A percentile compares a stretch with the other conserved stretches of the same genome.
phyloP scores from a whole-genome alignment of 2,113 vertebrate genomes.

The Microcebus griseorufus region DNA sequence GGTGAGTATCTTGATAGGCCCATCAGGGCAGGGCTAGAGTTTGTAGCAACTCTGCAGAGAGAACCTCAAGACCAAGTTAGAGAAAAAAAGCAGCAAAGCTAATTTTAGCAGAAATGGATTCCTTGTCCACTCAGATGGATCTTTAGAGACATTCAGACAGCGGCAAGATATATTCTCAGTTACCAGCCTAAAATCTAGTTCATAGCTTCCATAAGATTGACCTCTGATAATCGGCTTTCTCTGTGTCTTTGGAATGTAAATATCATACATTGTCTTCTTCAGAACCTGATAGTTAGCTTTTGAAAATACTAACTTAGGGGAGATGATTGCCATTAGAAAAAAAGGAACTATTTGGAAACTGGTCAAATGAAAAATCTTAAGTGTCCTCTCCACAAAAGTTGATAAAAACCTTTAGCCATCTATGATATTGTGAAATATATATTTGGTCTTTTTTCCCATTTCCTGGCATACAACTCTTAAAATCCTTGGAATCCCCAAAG shows the following conservation, averaged over 20 bases:
- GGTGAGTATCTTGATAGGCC: neutral
- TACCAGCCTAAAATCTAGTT: neutral
- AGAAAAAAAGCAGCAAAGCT: neutral
- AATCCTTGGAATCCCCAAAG: too few species aligned
- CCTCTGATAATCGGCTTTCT: neutral
- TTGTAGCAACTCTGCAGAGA: neutral
- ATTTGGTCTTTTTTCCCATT: too few species aligned
- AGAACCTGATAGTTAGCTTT: neutral
- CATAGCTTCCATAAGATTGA: neutral
- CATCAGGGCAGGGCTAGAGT: neutral
- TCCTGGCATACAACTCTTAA: too few species aligned
- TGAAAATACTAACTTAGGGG: neutral
- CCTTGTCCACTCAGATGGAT: neutral
- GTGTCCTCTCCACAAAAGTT: too few species aligned
- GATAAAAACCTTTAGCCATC: too few species aligned
- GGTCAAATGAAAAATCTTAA: neutral
- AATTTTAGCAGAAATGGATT: neutral
- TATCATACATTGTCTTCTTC: neutral
- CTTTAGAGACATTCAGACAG: neutral
- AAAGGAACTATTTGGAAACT: neutral
- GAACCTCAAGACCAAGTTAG: neutral
- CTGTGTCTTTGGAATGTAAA: neutral
- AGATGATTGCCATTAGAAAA: neutral
- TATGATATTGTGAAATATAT: too few species aligned
- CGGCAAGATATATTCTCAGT: neutral